These are phyloP conservation scores for Pristionchus pacificus DNA, from an alignment of 1,140 invertebrate genomes.

Conservation along the genomic window DNA sequence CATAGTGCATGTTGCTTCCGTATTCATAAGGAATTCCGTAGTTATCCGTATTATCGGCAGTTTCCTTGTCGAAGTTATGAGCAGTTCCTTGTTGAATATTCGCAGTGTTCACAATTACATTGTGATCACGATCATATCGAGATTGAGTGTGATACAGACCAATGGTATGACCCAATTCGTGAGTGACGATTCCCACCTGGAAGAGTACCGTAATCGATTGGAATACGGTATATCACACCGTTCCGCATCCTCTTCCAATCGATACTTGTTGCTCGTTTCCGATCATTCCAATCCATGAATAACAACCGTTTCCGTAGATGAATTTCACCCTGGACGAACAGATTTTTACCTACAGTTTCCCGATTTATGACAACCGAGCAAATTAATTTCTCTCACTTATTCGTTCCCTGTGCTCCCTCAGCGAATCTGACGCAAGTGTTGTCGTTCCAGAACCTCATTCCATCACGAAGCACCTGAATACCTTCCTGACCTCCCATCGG, in stretches of 20 bases:
- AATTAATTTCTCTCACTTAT: too few species aligned
- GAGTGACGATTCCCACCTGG: neutral
- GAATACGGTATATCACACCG: neutral
- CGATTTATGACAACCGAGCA: too few species aligned
- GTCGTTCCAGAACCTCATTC: too few species aligned
- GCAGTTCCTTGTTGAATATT: neutral
- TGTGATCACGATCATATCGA: neutral
- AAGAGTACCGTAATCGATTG: neutral
- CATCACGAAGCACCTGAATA: too few species aligned
- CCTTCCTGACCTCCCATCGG: too few species aligned
- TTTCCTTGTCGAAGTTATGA: neutral
- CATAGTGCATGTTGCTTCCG: neutral
- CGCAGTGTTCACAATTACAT: neutral
- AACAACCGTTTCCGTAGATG: neutral
- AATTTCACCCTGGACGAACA: neutral
- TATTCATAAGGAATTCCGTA: neutral
- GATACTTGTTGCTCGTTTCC: neutral
- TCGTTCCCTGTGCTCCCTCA: too few species aligned
- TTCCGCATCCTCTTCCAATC: neutral
- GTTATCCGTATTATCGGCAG: neutral
- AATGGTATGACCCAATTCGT: neutral
- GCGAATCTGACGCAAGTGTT: too few species aligned
- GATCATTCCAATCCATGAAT: neutral
- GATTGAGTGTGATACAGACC: neutral
- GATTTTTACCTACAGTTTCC: too few species aligned